phyloP scores from a whole-genome alignment of 2,888 invertebrate genomes.

The Strigamia crassipes region DNA sequence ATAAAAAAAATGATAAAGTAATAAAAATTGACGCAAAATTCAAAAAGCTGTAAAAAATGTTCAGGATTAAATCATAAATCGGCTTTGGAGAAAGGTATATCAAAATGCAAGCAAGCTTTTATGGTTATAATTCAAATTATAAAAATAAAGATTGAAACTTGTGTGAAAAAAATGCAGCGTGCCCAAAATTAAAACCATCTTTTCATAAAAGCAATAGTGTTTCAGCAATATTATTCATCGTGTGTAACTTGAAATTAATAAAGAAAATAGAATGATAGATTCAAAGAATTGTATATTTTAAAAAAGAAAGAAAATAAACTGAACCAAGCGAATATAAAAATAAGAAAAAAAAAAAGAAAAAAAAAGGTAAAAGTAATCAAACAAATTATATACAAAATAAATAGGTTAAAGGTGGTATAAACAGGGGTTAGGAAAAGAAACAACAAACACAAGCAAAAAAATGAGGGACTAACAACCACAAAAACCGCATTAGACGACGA shows the following conservation, averaged over 20 bases:
- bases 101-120: constrained; percentile 40
- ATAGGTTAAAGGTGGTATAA: constrained; percentile 24
- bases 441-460: constrained; percentile 38
- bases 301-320: not conserved
- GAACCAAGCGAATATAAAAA: not conserved
- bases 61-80: not conserved
- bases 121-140: not conserved
- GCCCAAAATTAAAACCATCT: constrained; percentile 35
- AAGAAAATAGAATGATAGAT: not conserved
- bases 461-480: constrained; percentile 8
- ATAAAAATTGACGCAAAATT: not conserved
- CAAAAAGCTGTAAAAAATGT: not conserved
- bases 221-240: constrained; percentile 28
- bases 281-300: not conserved
- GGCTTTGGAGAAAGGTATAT: constrained; percentile 4
- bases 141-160: not conserved
- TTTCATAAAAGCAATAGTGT: constrained; percentile 20
- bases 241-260: not conserved
- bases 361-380: not conserved
- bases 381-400: not conserved
- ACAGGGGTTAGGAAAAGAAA: constrained; percentile 19
- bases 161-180: constrained; percentile 1
- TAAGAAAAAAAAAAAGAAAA: not conserved
- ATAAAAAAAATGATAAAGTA: not conserved
- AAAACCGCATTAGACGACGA: constrained; percentile 28